These are phyloP conservation scores for Myotis lucifugus DNA, from an alignment of 2,113 vertebrate species.

Conservation along the genomic window DNA sequence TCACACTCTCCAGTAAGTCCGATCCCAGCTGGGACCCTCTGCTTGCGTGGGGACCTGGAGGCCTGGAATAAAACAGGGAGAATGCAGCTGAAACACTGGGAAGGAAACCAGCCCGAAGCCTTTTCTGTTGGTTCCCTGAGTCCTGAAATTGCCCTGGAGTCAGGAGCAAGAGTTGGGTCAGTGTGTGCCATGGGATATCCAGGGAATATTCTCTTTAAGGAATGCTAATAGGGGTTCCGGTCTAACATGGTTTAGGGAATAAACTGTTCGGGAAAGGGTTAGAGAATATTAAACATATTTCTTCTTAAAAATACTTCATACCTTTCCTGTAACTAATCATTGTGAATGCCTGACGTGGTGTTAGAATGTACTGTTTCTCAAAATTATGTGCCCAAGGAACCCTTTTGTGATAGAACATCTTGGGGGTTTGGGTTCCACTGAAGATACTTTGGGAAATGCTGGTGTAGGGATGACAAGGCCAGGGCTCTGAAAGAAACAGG, in stretches of 20 bases:
- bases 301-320: neutral
- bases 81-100: neutral
- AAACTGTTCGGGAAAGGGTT: neutral
- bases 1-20: fast-evolving
- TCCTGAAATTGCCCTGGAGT: neutral
- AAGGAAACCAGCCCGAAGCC: neutral
- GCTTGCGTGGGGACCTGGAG: too few species aligned
- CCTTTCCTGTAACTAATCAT: neutral
- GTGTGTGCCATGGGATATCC: neutral
- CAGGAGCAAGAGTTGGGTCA: neutral
- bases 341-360: neutral
- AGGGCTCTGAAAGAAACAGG: neutral
- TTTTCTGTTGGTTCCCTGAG: neutral
- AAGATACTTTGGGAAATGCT: neutral
- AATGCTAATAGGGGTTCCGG: neutral
- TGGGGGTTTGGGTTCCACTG: neutral
- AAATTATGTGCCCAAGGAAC: neutral
- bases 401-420: neutral
- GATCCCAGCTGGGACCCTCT: neutral
- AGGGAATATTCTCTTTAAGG: neutral
- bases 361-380: neutral
- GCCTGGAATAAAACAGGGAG: neutral
- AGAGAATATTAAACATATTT: neutral
- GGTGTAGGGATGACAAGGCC: neutral
- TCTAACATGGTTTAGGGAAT: neutral